Evolutionary conservation across 2,113 vertebrate genomes (phyloP).

Genomic region (Sclerurus mexicanus): DNA sequence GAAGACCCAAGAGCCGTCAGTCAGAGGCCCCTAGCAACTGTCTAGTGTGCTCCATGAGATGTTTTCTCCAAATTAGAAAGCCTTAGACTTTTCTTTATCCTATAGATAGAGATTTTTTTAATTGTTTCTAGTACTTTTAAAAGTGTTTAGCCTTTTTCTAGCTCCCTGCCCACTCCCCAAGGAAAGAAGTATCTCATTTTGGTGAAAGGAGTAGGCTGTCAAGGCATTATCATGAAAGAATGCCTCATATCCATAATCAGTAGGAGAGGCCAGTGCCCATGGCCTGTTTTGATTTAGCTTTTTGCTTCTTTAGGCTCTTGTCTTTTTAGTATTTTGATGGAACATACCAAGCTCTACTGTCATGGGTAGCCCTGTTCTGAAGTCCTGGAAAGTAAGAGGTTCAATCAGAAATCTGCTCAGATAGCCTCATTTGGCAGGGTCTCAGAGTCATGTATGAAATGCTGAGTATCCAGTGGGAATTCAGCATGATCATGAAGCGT

Average conservation of each 20-base stretch:
- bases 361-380: not conserved
- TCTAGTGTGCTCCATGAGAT: conserved; percentile 48
- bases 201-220: not conserved
- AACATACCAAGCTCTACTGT: not conserved
- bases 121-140: not conserved
- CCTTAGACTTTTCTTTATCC: conserved; percentile 44
- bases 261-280: not conserved
- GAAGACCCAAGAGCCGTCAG: conserved; percentile 69
- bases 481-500: not conserved
- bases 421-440: not conserved
- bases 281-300: conserved; percentile 1
- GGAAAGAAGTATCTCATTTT: not conserved
- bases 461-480: not conserved
- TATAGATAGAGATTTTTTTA: not conserved
- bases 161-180: not conserved
- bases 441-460: not conserved
- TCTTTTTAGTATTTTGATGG: not conserved
- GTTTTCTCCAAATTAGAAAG: conserved; percentile 70
- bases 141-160: not conserved
- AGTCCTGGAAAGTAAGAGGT: not conserved
- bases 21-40: conserved; percentile 63
- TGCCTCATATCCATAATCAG: not conserved
- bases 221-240: not conserved
- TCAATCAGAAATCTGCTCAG: not conserved
- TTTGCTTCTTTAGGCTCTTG: conserved; percentile 43